Evolutionary conservation across 2,797 vertebrate genomes (phyloP).

Genomic region (Ceyx erithaca): DNA sequence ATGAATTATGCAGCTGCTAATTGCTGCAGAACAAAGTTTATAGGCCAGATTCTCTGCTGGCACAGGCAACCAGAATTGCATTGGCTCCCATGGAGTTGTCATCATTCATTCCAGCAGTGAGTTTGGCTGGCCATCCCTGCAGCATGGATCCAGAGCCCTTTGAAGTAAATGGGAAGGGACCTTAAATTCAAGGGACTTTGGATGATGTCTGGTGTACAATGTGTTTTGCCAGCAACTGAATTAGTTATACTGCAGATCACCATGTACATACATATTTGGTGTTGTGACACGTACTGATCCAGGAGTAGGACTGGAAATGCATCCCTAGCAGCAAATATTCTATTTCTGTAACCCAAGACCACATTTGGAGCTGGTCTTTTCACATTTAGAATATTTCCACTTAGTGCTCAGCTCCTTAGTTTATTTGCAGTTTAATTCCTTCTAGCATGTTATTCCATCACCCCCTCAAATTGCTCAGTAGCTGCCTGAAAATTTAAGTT

Average conservation of each 20-base stretch:
- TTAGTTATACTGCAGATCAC: neutral
- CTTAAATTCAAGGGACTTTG: neutral
- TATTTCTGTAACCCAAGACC: constrained; percentile 2
- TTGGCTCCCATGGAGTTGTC: neutral
- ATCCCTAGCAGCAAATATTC: neutral
- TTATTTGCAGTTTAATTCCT: neutral
- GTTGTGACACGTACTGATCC: neutral
- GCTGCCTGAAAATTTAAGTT: constrained; percentile 13
- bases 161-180: neutral
- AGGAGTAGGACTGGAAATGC: neutral
- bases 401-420: neutral
- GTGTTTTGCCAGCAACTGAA: neutral
- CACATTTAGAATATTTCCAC: constrained; percentile 43
- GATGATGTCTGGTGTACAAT: neutral
- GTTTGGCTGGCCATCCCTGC: neutral
- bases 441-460: neutral
- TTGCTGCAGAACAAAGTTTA: neutral
- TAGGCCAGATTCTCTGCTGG: constrained; percentile 18
- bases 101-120: neutral
- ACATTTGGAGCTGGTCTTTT: neutral
- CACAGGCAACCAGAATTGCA: neutral
- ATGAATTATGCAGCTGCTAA: constrained; percentile 5
- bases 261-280: neutral
- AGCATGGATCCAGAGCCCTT: neutral
- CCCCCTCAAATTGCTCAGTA: neutral